phyloP scores from a whole-genome alignment of 2,797 vertebrate genomes.

The Rhinophrynus dorsalis region DNA sequence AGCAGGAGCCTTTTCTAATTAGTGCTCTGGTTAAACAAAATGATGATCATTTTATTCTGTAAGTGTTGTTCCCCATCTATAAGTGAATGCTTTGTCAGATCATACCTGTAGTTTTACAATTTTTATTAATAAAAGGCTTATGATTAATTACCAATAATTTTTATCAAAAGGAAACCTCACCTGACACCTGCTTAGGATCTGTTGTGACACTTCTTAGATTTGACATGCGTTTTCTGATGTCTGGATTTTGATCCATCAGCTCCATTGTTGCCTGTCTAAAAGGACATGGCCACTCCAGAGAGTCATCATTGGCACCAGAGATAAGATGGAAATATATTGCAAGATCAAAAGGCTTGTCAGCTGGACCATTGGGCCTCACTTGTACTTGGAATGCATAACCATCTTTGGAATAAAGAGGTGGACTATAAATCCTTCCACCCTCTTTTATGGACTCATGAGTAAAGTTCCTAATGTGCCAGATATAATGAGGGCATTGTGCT shows the following conservation, averaged over 20 bases:
- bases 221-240: conserved; percentile 87
- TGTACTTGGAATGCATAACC: conserved; percentile 88
- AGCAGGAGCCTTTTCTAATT: too few species aligned
- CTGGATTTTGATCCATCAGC: conserved; percentile 88
- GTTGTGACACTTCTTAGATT: conserved; percentile 88
- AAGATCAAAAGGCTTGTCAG: conserved; percentile 53
- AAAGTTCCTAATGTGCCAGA: conserved; percentile 87
- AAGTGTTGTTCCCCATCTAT: too few species aligned
- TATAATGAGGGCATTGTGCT: conserved; percentile 82
- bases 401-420: conserved; percentile 76
- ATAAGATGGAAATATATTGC: conserved; percentile 77
- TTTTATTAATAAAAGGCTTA: too few species aligned
- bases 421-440: conserved; percentile 73
- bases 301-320: conserved; percentile 73
- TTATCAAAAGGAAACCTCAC: conserved; percentile 56
- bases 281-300: conserved; percentile 79
- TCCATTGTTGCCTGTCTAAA: conserved; percentile 79
- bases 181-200: conserved; percentile 67
- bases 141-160: too few species aligned
- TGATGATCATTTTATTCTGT: too few species aligned
- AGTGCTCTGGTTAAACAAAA: too few species aligned
- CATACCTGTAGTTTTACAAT: too few species aligned
- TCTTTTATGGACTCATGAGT: conserved; percentile 59
- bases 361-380: conserved; percentile 65
- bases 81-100: too few species aligned